These are phyloP conservation scores for Dromas ardeola DNA, from an alignment of 2,113 vertebrate species.

Conservation along the genomic window DNA sequence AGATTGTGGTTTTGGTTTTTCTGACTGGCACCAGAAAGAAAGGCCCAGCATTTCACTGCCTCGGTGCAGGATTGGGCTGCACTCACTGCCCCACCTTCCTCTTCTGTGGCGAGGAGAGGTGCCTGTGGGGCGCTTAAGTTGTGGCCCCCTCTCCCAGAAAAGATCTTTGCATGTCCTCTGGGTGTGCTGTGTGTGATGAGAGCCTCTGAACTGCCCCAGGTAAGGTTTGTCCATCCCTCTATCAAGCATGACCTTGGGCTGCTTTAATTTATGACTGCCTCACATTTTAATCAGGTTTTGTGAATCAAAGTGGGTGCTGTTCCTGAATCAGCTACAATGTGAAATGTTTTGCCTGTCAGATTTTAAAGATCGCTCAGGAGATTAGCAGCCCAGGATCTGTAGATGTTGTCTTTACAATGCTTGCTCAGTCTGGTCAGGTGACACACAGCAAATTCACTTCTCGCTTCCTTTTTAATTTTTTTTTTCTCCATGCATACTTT, in stretches of 20 bases:
- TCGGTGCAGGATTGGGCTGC: not conserved
- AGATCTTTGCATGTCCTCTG: not conserved
- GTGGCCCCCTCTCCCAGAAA: not conserved
- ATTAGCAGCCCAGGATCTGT: not conserved
- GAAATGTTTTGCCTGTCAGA: not conserved
- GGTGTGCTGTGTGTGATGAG: not conserved
- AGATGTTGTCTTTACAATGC: not conserved
- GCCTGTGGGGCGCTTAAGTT: not conserved
- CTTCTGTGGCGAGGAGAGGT: not conserved
- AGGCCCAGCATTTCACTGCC: not conserved
- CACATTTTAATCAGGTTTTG: not conserved
- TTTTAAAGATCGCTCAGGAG: not conserved
- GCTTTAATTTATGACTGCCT: not conserved
- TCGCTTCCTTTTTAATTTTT: not conserved
- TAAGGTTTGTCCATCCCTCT: not conserved
- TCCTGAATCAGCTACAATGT: not conserved
- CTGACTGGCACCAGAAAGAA: not conserved
- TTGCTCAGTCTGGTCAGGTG: not conserved
- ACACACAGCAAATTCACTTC: not conserved
- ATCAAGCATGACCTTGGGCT: not conserved
- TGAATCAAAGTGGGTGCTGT: not conserved
- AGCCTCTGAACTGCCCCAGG: not conserved
- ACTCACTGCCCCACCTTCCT: not conserved
- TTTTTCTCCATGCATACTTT: too few relatives aligned
- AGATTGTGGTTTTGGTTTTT: not conserved